These are phyloP conservation scores for Kryptolebias ocellatus DNA, from an alignment of 2,797 vertebrate species.

Conservation along the genomic window DNA sequence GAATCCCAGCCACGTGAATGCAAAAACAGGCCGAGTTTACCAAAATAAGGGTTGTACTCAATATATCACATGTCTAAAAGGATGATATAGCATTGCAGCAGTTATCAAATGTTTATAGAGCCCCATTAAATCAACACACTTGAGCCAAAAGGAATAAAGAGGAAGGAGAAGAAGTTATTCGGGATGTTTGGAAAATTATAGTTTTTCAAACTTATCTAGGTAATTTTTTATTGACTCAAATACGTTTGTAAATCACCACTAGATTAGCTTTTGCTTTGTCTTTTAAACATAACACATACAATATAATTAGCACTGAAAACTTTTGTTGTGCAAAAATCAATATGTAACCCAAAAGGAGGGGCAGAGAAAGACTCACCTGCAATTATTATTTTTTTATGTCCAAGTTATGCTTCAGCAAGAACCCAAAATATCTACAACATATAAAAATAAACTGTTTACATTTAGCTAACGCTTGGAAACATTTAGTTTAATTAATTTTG, in stretches of 20 bases:
- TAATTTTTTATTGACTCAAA: no score
- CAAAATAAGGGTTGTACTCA: conserved; percentile 12
- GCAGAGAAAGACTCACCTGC: no score
- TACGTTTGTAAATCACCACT: no score
- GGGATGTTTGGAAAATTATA: conserved; percentile 3
- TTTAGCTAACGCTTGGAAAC: neutral
- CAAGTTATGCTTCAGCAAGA: no score
- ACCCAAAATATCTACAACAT: no score
- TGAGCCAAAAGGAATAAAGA: neutral
- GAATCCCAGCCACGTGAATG: conserved; percentile 30
- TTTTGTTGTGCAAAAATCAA: no score
- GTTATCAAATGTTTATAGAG: neutral
- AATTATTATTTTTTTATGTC: no score
- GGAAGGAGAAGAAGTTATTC: neutral
- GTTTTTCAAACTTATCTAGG: neutral
- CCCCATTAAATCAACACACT: conserved; percentile 6
- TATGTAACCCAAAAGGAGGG: no score
- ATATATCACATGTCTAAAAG: conserved; percentile 13
- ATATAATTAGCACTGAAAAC: no score
- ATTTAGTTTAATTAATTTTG: neutral
- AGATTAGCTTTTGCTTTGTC: neutral
- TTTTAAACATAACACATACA: neutral
- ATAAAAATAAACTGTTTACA: neutral
- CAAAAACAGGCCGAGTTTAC: conserved; percentile 5
- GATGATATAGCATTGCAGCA: neutral